A percentile compares a stretch with the other conserved stretches of the same genome.
These are phyloP conservation scores for Malurus alboscapulatus DNA, from an alignment of 2,113 vertebrate species.

Conservation along the genomic window DNA sequence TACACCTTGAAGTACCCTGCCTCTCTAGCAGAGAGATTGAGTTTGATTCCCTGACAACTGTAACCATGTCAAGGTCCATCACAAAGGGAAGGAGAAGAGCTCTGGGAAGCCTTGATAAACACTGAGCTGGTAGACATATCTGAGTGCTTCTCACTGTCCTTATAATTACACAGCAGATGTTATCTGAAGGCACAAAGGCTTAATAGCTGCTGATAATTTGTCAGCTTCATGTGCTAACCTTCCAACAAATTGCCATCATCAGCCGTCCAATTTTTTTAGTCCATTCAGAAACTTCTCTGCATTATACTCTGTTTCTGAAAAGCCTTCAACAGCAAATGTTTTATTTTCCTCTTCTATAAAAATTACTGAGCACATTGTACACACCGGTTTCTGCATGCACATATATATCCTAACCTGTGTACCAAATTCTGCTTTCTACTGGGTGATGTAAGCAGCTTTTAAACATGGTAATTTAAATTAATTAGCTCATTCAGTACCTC, in stretches of 20 bases:
- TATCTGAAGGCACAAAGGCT: neutral
- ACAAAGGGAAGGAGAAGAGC: constrained; percentile 24
- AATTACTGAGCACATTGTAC: neutral
- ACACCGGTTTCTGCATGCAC: neutral
- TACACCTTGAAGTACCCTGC: neutral
- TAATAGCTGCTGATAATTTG: constrained; percentile 1
- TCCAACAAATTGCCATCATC: neutral
- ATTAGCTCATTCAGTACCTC: neutral
- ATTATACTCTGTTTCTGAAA: neutral
- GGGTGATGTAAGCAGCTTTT: neutral
- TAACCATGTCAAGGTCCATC: constrained; percentile 32
- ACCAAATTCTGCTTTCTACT: neutral
- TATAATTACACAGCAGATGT: neutral
- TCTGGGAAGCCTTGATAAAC: constrained; percentile 20
- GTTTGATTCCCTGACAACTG: constrained; percentile 51
- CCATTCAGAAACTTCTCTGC: neutral
- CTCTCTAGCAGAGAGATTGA: neutral
- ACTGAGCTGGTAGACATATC: neutral
- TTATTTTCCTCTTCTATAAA: neutral
- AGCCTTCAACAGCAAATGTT: neutral
- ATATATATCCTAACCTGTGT: neutral
- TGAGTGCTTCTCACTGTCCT: neutral
- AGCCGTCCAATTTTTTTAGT: neutral
- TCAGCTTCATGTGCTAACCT: neutral
- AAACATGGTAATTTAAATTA: neutral